These are phyloP conservation scores for Apamea anceps DNA, from an alignment of 2,888 invertebrate genomes.

Conservation along the genomic window DNA sequence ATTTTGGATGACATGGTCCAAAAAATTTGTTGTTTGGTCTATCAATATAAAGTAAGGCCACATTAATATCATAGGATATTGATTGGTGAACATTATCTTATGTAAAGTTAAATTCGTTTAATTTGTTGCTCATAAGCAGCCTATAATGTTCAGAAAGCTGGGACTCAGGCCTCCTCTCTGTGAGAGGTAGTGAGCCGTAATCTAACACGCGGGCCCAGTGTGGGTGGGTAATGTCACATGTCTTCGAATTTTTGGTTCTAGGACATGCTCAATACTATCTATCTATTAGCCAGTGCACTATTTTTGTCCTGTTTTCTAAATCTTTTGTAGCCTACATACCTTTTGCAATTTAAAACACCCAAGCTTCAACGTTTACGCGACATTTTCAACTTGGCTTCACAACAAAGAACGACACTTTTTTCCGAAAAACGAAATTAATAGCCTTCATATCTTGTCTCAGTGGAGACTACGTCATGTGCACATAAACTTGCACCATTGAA, in stretches of 20 bases:
- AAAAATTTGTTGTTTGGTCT: too few relatives aligned
- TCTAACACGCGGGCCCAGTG: too few relatives aligned
- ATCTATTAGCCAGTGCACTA: too few relatives aligned
- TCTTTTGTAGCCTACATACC: neutral
- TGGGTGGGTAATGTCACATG: too few relatives aligned
- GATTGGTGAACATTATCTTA: neutral
- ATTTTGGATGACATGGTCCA: neutral
- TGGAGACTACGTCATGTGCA: constrained; percentile 16
- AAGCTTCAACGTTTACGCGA: neutral
- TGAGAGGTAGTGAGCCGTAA: too few relatives aligned
- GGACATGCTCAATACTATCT: too few relatives aligned
- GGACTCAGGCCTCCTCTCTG: too few relatives aligned
- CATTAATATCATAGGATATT: neutral
- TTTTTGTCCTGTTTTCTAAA: neutral
- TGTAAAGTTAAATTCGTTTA: neutral
- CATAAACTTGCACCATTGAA: constrained; percentile 48
- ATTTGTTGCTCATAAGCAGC: too few relatives aligned
- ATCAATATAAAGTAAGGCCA: neutral
- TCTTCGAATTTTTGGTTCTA: too few relatives aligned
- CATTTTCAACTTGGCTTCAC: constrained; percentile 2
- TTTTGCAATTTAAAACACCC: neutral
- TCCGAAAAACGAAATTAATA: constrained; percentile 19
- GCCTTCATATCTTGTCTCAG: constrained; percentile 20
- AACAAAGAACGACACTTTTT: constrained; percentile 19
- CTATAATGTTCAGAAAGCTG: too few relatives aligned